Conservation (phyloP, 2,797 vertebrate genomes). For the Cyclopterus lumpus region DNA sequence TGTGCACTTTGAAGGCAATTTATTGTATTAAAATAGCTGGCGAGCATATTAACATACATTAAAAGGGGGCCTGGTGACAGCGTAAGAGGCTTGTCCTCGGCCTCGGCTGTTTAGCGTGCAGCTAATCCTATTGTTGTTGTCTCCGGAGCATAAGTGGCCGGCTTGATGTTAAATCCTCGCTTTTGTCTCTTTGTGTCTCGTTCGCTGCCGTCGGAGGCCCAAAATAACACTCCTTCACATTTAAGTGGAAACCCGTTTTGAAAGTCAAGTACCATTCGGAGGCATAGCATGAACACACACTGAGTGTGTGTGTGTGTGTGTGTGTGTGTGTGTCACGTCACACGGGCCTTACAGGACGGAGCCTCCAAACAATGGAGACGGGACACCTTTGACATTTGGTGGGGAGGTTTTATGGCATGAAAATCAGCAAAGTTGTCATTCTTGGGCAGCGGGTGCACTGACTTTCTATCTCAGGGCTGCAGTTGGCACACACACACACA, state of each 20-base stretch:
- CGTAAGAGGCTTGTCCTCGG: conserved; percentile 66
- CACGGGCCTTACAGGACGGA: too few relatives aligned
- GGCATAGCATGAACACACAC: conserved; percentile 6
- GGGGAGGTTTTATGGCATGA: conserved; percentile 37
- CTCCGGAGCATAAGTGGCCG: conserved; percentile 57
- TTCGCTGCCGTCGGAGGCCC: conserved; percentile 33
- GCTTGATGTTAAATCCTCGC: conserved; percentile 66
- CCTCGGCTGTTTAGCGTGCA: conserved; percentile 55
- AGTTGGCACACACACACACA: conserved; percentile 39
- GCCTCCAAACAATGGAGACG: conserved; percentile 17
- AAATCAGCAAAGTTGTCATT: conserved; percentile 39
- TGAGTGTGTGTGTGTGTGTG: too few relatives aligned
- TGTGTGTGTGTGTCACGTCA: too few relatives aligned
- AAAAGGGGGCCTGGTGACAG: conserved; percentile 49
- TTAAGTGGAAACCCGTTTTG: conserved; percentile 40
- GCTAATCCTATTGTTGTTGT: conserved; percentile 75
- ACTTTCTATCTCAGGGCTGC: conserved; percentile 19
- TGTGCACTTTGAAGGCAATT: not conserved
- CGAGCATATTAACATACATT: conserved; percentile 46
- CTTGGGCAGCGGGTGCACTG: conserved; percentile 5
- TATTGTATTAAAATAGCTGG: conserved; percentile 17
- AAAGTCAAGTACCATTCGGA: conserved; percentile 41
- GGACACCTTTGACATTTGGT: conserved; percentile 31
- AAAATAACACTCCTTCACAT: conserved; percentile 50
- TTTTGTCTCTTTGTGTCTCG: conserved; percentile 60